A percentile compares a stretch with the other conserved stretches of the same genome.
phyloP scores from a whole-genome alignment of 2,888 invertebrate species.

The Melipona beecheii region DNA sequence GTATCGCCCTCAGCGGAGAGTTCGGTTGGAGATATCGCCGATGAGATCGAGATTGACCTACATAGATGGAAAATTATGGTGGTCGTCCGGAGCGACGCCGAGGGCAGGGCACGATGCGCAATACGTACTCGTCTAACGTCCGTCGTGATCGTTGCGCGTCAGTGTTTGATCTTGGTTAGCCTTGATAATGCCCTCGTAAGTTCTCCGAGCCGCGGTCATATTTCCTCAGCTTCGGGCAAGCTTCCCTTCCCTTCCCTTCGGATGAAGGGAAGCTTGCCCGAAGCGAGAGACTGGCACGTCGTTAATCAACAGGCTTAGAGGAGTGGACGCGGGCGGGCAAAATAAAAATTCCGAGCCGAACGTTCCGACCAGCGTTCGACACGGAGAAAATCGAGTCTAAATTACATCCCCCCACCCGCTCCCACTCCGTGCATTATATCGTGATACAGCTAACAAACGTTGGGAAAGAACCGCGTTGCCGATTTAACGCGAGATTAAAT shows the following conservation, averaged over 20 bases:
- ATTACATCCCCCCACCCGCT: neutral
- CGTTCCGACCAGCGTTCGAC: neutral
- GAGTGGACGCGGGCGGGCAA: neutral
- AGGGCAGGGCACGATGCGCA: conserved; percentile 32
- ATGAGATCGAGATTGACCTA: conserved; percentile 55
- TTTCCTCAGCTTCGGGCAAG: conserved; percentile 23
- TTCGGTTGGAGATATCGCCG: conserved; percentile 31
- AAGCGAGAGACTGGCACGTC: conserved; percentile 10
- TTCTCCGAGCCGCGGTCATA: conserved; percentile 43
- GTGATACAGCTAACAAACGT: no score
- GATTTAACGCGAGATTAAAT: conserved; percentile 11
- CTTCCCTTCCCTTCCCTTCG: neutral
- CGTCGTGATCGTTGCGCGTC: conserved; percentile 27
- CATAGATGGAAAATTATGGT: conserved; percentile 74
- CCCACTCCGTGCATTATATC: no score
- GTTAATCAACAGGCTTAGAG: conserved; percentile 13
- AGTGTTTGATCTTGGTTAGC: conserved; percentile 60
- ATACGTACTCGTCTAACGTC: conserved; percentile 39
- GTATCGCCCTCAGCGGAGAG: no score
- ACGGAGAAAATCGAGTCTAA: neutral
- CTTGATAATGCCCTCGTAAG: conserved; percentile 51
- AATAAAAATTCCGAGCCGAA: neutral
- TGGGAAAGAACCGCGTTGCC: neutral
- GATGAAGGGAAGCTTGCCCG: no score
- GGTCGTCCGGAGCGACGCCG: conserved; percentile 53